Evolutionary conservation across 2,797 vertebrate genomes (phyloP).

Genomic region (Danio kyathit): DNA sequence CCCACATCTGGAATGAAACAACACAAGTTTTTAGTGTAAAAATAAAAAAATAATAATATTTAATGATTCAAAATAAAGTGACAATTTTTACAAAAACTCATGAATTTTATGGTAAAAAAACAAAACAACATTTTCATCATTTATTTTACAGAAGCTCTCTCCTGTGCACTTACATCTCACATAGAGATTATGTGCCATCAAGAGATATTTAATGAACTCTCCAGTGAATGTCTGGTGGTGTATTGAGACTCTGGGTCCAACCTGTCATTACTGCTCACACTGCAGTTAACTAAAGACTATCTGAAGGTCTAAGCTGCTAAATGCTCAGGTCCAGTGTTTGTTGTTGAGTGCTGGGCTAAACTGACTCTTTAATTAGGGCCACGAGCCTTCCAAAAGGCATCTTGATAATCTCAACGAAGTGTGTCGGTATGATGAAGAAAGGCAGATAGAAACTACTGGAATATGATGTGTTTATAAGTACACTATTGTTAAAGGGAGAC

Average conservation of each 20-base stretch:
- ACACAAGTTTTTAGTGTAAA: too few relatives aligned
- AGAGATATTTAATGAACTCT: neutral
- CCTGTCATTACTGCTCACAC: slow-evolving; percentile 35
- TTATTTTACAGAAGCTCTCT: neutral
- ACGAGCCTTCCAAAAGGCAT: slow-evolving; percentile 18
- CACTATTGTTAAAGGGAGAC: slow-evolving; percentile 50
- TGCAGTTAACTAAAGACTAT: slow-evolving; percentile 48
- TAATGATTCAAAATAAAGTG: too few relatives aligned
- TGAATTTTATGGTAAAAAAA: too few relatives aligned
- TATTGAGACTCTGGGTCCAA: slow-evolving; percentile 35
- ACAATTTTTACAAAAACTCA: too few relatives aligned
- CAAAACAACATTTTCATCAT: neutral
- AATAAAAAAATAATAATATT: too few relatives aligned
- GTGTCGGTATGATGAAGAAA: slow-evolving; percentile 67
- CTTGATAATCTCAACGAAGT: slow-evolving; percentile 68
- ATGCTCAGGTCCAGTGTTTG: slow-evolving; percentile 53
- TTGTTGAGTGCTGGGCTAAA: slow-evolving; percentile 63
- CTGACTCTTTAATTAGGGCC: slow-evolving; percentile 62
- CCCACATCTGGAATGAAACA: too few relatives aligned
- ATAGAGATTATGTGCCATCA: neutral
- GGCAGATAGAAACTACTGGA: slow-evolving; percentile 26
- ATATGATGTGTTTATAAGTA: slow-evolving; percentile 30
- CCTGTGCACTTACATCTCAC: neutral
- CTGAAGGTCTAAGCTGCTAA: slow-evolving; percentile 43
- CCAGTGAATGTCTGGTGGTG: too few relatives aligned